Evolutionary conservation across 2,888 invertebrate species (phyloP).

Genomic region (Linnaemya vulpina): DNA sequence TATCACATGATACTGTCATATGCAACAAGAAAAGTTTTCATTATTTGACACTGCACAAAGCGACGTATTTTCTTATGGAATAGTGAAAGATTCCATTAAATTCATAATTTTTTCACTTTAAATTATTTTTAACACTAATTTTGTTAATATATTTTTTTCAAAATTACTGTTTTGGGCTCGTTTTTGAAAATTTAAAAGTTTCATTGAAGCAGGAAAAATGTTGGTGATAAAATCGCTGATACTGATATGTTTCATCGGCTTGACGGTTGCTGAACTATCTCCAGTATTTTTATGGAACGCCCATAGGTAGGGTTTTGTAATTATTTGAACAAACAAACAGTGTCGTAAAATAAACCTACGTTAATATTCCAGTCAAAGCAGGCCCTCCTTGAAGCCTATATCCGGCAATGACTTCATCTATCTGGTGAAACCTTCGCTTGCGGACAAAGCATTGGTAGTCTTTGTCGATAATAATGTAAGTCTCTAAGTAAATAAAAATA

Average conservation of each 20-base stretch:
- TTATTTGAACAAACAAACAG: background rate
- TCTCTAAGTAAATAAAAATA: slow-evolving; percentile 30
- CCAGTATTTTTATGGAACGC: slow-evolving; percentile 86
- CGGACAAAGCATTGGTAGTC: slow-evolving; percentile 83
- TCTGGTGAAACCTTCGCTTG: slow-evolving; percentile 73
- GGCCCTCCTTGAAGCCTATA: slow-evolving; percentile 77
- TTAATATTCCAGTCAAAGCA: slow-evolving; percentile 73
- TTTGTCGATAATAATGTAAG: slow-evolving; percentile 84
- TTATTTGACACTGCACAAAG: slow-evolving; percentile 78
- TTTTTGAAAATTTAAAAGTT: slow-evolving; percentile 54
- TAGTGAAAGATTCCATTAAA: slow-evolving; percentile 71
- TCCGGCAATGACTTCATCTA: slow-evolving; percentile 77
- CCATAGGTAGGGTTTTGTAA: slow-evolving; percentile 77
- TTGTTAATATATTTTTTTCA: slow-evolving; percentile 74
- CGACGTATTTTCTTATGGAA: slow-evolving; percentile 72
- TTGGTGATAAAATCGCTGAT: slow-evolving; percentile 76
- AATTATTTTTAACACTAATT: slow-evolving; percentile 73
- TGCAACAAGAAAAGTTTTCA: slow-evolving; percentile 77
- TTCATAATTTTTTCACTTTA: slow-evolving; percentile 55
- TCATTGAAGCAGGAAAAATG: slow-evolving; percentile 49
- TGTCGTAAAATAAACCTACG: background rate
- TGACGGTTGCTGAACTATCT: slow-evolving; percentile 82
- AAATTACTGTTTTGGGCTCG: slow-evolving; percentile 3
- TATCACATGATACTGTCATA: slow-evolving; percentile 82
- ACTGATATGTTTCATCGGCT: slow-evolving; percentile 78